Percentiles rank a stretch among this genome's conserved stretches.
Conservation (phyloP, 2,797 vertebrate genomes). For the Coregonus ussuriensis region DNA sequence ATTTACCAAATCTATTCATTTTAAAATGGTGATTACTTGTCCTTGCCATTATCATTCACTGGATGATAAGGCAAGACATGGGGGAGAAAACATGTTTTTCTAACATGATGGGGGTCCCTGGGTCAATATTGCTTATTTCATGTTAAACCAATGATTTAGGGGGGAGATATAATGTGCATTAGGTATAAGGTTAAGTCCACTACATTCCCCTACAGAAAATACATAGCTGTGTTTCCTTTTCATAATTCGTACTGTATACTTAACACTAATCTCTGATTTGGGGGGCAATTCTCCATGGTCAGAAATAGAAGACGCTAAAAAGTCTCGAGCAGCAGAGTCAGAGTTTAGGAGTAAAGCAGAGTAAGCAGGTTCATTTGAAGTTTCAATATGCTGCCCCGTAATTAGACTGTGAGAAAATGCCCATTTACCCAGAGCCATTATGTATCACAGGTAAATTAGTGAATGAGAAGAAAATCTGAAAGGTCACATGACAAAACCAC, state of each 20-base stretch:
- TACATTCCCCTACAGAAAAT: background rate
- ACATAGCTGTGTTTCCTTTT: background rate
- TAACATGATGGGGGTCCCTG: no score
- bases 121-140: no score
- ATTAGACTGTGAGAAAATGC: slow-evolving; percentile 9
- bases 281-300: background rate
- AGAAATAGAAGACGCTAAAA: background rate
- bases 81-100: no score
- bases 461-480: slow-evolving; percentile 37
- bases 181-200: background rate
- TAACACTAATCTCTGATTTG: background rate
- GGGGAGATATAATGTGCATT: no score
- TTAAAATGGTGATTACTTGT: no score
- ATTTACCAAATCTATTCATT: no score
- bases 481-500: background rate
- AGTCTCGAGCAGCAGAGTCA: background rate
- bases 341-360: slow-evolving; percentile 7
- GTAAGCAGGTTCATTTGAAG: slow-evolving; percentile 12
- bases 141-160: background rate
- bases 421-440: background rate
- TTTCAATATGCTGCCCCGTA: slow-evolving; percentile 8
- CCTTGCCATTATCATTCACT: no score
- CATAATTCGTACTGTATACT: background rate
- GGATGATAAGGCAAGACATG: no score
- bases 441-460: background rate